Base-by-base conservation (phyloP, 2,888 invertebrate species). In the Drosophila suboccidentalis region DNA sequence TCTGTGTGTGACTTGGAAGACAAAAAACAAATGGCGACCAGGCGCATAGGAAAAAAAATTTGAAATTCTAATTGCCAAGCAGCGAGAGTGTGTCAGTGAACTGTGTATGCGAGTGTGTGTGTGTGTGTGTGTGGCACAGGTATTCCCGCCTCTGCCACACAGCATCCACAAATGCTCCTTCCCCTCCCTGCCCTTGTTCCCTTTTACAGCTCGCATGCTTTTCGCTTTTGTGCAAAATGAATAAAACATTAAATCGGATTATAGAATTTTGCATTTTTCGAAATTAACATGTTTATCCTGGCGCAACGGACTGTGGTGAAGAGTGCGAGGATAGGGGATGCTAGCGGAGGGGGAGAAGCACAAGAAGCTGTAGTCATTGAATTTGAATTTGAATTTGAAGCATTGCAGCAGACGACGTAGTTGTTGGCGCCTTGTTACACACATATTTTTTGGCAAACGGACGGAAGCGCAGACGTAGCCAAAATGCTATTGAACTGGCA, bases 161-260 rank as follows among this genome's bases (percentile, higher is more conserved):
- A 43, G 29, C 9, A 19, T 43, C 43, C 46, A 17, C 43, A 29
- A 1, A 9, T 17, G 5, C 29, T 22, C 4, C 51, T 26, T 26
- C 47, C 59, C 47, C 44, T 43, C n/a, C 19, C n/a, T 5, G 26
- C 47, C 41, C 47, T 59, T 4, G 34, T 17, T 13, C 29, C 19
- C 29, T 11, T 0, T 43, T 43, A 36, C 10, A 47, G 58, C 61
- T 60, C 59, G 63, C 68, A 46, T 61, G 61, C 64, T 73, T 55
- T 60, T 71, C 59, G 75, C 66, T 59, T 80, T 72, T 78, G 78
- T 78, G 80, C 78, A 82, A 85, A 89, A 86, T 86, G 86, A 86
- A 86, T 86, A 86, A 86, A 89, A 86, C 89, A 89, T 86, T 89
- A 86, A 86, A 86, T 87, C 89, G 89, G 86, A 86, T 89, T 86